Conservation (phyloP, 2,113 vertebrate genomes). For the Zeus faber region DNA sequence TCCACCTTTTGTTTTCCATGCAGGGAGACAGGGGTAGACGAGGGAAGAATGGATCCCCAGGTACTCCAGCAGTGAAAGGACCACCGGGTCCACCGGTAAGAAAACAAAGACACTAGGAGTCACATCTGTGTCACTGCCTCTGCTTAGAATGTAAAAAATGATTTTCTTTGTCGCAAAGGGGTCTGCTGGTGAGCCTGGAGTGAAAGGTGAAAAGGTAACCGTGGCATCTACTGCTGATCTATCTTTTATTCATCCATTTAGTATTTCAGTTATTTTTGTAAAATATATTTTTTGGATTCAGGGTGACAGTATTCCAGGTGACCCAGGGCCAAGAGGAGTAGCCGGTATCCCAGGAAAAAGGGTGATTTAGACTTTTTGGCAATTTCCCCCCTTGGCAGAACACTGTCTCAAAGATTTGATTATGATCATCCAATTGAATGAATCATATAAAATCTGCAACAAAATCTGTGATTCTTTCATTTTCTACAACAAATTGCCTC, state of each 20-base stretch:
- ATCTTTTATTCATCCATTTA: neutral
- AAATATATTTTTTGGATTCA: slow-evolving; percentile 38
- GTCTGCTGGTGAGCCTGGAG: slow-evolving; percentile 70
- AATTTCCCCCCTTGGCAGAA: too few species aligned
- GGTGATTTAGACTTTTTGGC: slow-evolving; percentile 55
- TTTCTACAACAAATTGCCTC: too few species aligned
- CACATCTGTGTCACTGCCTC: too few species aligned
- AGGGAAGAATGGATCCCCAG: slow-evolving; percentile 79
- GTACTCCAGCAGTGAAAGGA: slow-evolving; percentile 70
- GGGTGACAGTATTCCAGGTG: slow-evolving; percentile 77
- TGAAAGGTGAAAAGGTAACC: slow-evolving; percentile 82
- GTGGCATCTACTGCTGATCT: neutral
- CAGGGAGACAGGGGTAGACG: slow-evolving; percentile 83
- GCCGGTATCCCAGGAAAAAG: slow-evolving; percentile 74
- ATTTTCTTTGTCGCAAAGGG: slow-evolving; percentile 63
- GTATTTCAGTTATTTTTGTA: slow-evolving; percentile 6
- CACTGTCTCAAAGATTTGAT: too few species aligned
- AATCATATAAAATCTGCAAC: too few species aligned
- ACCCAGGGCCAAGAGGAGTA: slow-evolving; percentile 75
- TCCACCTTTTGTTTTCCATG: slow-evolving; percentile 10
- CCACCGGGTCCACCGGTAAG: slow-evolving; percentile 72
- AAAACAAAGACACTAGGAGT: neutral
- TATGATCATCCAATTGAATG: too few species aligned
- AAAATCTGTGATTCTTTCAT: too few species aligned
- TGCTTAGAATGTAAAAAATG: too few species aligned